Conservation (phyloP, 2,888 invertebrate species). For the Panopea generosa region DNA sequence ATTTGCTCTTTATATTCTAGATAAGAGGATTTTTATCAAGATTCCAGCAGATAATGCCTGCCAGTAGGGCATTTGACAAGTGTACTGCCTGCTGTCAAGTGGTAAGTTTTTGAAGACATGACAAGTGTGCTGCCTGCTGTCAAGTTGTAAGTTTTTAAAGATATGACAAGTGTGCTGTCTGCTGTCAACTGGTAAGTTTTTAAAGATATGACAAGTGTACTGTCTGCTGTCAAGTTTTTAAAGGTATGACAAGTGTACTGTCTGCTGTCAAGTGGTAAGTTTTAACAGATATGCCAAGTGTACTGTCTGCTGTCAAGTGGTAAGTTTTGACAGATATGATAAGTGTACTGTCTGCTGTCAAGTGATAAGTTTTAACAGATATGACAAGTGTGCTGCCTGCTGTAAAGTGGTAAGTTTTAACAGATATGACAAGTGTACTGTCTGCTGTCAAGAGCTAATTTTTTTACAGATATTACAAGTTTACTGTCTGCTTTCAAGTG, state of each 20-base stretch:
- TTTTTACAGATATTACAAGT: slow-evolving; percentile 87
- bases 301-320: slow-evolving; percentile 92
- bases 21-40: slow-evolving; percentile 95
- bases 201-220: slow-evolving; percentile 91
- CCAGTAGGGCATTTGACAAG: slow-evolving; percentile 93
- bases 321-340: neutral
- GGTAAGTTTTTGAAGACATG: slow-evolving; percentile 87
- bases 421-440: slow-evolving; percentile 96
- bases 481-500: slow-evolving; percentile 96
- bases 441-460: slow-evolving; percentile 90
- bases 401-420: slow-evolving; percentile 87
- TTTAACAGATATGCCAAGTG: slow-evolving; percentile 91
- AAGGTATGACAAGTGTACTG: slow-evolving; percentile 92
- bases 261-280: slow-evolving; percentile 90
- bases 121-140: slow-evolving; percentile 97
- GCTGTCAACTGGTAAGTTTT: slow-evolving; percentile 88
- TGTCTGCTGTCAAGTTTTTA: slow-evolving; percentile 91
- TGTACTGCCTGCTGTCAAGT: slow-evolving; percentile 95
- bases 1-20: slow-evolving; percentile 87
- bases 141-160: slow-evolving; percentile 86
- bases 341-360: too few species aligned
- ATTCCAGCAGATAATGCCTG: slow-evolving; percentile 93
- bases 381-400: slow-evolving; percentile 97
- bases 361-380: slow-evolving; percentile 83
- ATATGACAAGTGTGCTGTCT: slow-evolving; percentile 96